Evolutionary conservation across 2,888 invertebrate species (phyloP).

Genomic region (Eupeodes latifasciatus): DNA sequence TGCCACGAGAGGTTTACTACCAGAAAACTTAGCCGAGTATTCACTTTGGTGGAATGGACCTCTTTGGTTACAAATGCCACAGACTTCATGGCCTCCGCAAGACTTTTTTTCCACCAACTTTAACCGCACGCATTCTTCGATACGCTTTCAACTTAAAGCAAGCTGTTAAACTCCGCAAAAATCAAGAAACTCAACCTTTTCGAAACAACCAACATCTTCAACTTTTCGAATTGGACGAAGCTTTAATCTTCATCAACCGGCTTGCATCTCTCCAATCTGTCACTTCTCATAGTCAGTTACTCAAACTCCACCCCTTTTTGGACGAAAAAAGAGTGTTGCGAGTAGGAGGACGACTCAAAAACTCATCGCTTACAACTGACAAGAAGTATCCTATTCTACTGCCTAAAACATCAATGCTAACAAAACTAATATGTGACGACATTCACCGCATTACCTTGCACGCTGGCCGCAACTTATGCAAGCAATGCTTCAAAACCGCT

Average conservation of each 20-base stretch:
- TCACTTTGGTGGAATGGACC: no score
- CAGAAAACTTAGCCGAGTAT: not conserved
- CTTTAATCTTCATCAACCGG: not conserved
- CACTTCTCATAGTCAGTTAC: not conserved
- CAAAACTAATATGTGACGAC: conserved; percentile 1
- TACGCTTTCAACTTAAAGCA: not conserved
- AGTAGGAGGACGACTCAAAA: conserved; percentile 37
- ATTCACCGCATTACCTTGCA: conserved; percentile 19
- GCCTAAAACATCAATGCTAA: not conserved
- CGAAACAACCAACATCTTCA: conserved; percentile 7
- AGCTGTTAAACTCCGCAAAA: conserved; percentile 12
- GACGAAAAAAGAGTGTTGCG: conserved; percentile 29
- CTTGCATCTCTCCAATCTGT: not conserved
- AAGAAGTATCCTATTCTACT: conserved; percentile 43
- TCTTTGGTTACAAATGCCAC: conserved; percentile 2
- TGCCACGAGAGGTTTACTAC: not conserved
- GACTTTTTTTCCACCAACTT: conserved; percentile 5
- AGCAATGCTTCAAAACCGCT: not conserved
- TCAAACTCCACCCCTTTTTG: conserved; percentile 6
- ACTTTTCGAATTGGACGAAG: conserved; percentile 30
- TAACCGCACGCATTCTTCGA: conserved; percentile 24
- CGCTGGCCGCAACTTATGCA: conserved; percentile 29
- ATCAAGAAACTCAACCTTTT: not conserved
- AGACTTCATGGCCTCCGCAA: no score
- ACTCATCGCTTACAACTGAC: conserved; percentile 14